These are phyloP conservation scores for Drosophila testacea DNA, from an alignment of 2,888 invertebrate species.

Conservation along the genomic window DNA sequence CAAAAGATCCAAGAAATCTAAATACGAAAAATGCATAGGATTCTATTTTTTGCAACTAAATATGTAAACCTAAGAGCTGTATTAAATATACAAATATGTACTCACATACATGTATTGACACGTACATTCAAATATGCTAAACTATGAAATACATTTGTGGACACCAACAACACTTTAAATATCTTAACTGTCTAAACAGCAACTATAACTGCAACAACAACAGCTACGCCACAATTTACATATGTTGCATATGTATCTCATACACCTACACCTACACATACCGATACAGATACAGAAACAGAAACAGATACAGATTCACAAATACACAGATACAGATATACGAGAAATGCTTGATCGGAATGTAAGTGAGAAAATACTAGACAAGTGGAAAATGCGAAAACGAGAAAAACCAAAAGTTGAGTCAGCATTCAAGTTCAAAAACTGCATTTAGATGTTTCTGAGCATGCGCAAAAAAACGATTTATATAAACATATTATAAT, in stretches of 20 bases:
- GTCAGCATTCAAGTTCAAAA: constrained; percentile 74
- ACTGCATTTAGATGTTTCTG: constrained; percentile 81
- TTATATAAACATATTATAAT: constrained; percentile 62
- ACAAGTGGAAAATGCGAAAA: constrained; percentile 13
- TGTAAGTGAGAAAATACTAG: constrained; percentile 6
- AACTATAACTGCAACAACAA: constrained; percentile 26
- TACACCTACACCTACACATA: constrained; percentile 22
- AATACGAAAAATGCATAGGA: background rate
- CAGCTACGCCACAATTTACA: constrained; percentile 28
- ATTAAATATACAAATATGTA: constrained; percentile 38
- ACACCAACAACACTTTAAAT: constrained; percentile 34
- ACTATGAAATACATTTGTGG: constrained; percentile 31
- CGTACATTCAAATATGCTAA: constrained; percentile 17
- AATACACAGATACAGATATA: constrained; percentile 30
- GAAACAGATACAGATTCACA: constrained; percentile 6
- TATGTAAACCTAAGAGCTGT: constrained; percentile 23
- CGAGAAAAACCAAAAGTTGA: constrained; percentile 41
- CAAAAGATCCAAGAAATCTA: constrained; percentile 21
- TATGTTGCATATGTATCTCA: constrained; percentile 10
- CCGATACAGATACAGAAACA: constrained; percentile 17
- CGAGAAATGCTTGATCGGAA: constrained; percentile 39
- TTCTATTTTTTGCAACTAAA: constrained; percentile 27
- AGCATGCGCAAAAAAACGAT: constrained; percentile 78
- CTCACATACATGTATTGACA: constrained; percentile 27
- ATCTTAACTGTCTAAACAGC: constrained; percentile 36